These are phyloP conservation scores for Ruditapes philippinarum DNA, from an alignment of 1,140 invertebrate genomes.

Conservation along the genomic window DNA sequence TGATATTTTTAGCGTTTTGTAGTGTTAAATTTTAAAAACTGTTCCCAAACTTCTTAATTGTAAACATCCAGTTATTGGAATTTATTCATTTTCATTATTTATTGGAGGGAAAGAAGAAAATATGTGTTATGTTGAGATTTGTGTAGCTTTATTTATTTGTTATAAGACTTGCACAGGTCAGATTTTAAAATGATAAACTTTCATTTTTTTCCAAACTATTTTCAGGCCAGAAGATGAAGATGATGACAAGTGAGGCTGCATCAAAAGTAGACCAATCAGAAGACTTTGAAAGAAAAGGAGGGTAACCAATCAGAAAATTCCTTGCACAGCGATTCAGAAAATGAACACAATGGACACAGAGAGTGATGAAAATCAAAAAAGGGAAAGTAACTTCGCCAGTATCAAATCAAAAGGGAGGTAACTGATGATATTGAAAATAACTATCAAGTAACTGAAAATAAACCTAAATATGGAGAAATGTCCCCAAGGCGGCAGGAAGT, in stretches of 20 bases:
- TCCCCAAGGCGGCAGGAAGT: slow-evolving; percentile 49
- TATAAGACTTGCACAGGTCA: too few species aligned
- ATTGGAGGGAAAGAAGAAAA: too few species aligned
- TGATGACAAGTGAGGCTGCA: slow-evolving; percentile 41
- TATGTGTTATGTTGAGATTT: too few species aligned
- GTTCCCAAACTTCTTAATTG: too few species aligned
- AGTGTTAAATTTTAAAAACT: too few species aligned
- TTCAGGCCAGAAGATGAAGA: slow-evolving; percentile 65
- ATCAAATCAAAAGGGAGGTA: neutral
- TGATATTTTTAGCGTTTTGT: too few species aligned
- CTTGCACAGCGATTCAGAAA: slow-evolving; percentile 46
- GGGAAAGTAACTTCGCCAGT: slow-evolving; percentile 32
- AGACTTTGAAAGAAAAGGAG: slow-evolving; percentile 27
- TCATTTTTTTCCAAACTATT: too few species aligned
- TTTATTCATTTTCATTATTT: too few species aligned
- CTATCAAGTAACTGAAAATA: neutral
- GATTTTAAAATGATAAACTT: too few species aligned
- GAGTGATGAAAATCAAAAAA: neutral
- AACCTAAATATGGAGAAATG: slow-evolving; percentile 20
- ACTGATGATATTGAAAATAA: slow-evolving; percentile 12
- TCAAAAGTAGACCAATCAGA: slow-evolving; percentile 56
- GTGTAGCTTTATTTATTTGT: too few species aligned
- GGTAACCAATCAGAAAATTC: slow-evolving; percentile 44
- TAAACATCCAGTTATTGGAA: too few species aligned
- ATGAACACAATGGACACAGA: slow-evolving; percentile 51